Conservation (phyloP, 1,140 invertebrate genomes). For the Grapholita molesta region DNA sequence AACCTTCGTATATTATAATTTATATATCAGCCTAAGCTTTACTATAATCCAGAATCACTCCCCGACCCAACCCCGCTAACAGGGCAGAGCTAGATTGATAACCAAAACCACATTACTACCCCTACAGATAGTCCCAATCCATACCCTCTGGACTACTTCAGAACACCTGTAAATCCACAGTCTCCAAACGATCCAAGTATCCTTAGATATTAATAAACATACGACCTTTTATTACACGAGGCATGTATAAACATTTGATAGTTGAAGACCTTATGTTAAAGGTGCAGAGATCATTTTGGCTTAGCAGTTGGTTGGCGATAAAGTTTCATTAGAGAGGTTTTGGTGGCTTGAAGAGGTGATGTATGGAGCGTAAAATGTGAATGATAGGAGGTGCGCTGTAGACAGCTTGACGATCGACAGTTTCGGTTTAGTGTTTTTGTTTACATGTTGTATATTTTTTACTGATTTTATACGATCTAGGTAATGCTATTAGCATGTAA, state of each 20-base stretch:
- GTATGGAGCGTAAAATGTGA: constrained; percentile 57
- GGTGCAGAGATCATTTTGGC: not conserved
- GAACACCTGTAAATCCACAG: not conserved
- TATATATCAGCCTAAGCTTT: not conserved
- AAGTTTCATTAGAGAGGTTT: constrained; percentile 69
- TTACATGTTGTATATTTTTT: not conserved
- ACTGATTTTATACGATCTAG: too few species aligned
- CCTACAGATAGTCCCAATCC: not conserved
- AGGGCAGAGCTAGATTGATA: constrained; percentile 11
- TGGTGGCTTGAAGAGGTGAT: constrained; percentile 56
- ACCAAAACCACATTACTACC: constrained; percentile 2
- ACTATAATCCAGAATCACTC: constrained; percentile 3
- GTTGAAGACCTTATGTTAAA: not conserved
- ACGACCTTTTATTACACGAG: not conserved
- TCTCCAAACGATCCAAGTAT: not conserved
- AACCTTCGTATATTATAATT: not conserved
- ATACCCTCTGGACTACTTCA: not conserved
- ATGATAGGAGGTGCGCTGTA: constrained; percentile 38
- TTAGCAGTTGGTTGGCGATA: constrained; percentile 37
- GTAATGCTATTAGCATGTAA: too few species aligned
- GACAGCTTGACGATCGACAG: not conserved
- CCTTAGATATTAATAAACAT: not conserved
- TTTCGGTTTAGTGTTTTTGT: not conserved
- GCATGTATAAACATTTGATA: not conserved
- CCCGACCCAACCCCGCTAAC: not conserved